Evolutionary conservation across 2,113 vertebrate genomes (phyloP).

Genomic region (Aegotheles bennettii): DNA sequence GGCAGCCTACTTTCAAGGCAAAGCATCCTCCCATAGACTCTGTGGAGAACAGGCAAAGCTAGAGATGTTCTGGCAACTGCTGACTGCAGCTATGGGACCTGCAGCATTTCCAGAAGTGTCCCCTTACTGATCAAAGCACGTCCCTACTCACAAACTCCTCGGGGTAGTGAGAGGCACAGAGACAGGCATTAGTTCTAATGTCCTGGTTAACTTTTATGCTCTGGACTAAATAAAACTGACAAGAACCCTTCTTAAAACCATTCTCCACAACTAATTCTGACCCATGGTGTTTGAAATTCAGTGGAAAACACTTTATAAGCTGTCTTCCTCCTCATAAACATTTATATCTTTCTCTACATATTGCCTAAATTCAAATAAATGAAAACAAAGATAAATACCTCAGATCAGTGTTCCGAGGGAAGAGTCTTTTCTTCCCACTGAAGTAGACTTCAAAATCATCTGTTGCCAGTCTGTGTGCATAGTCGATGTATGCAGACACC

Average conservation of each 20-base stretch:
- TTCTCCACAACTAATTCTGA: background rate
- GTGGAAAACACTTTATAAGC: background rate
- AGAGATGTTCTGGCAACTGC: too few species aligned
- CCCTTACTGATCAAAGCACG: background rate
- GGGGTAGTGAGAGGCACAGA: background rate
- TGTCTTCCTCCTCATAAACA: background rate
- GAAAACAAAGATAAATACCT: constrained; percentile 70
- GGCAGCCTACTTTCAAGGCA: background rate
- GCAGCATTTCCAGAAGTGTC: background rate
- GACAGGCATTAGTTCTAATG: accelerated
- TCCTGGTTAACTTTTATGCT: background rate
- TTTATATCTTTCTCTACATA: background rate
- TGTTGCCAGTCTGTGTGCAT: constrained; percentile 80
- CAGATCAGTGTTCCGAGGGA: constrained; percentile 81
- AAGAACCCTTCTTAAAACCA: background rate
- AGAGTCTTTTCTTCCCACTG: constrained; percentile 79
- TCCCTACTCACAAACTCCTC: background rate
- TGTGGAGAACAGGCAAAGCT: background rate
- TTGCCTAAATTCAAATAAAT: background rate
- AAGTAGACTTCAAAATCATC: constrained; percentile 87
- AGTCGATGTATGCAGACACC: constrained; percentile 89
- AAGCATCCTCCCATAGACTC: background rate
- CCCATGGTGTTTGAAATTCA: background rate
- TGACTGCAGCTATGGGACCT: background rate
- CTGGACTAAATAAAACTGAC: background rate